Conservation (phyloP, 2,797 vertebrate genomes). For the Peromyscus nudipes region DNA sequence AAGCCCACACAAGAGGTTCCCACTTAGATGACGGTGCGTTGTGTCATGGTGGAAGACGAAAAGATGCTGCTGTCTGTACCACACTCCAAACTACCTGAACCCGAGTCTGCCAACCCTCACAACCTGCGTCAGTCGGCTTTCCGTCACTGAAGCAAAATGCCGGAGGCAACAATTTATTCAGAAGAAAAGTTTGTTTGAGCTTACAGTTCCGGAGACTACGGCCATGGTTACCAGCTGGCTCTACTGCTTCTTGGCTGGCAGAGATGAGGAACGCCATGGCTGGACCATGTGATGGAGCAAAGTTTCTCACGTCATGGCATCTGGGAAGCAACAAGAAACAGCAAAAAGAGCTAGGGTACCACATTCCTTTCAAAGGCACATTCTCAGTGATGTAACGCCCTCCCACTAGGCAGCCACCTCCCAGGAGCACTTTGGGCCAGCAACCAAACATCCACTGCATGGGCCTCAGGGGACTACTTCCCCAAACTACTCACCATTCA, state of each 20-base stretch:
- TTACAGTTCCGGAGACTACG: too few species aligned
- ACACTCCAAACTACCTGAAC: background rate
- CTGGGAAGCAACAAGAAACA: background rate
- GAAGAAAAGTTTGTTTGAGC: too few species aligned
- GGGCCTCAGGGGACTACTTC: background rate
- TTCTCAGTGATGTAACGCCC: too few species aligned
- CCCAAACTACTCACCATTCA: background rate
- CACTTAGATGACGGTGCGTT: too few species aligned
- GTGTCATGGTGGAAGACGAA: too few species aligned
- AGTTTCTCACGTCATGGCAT: background rate
- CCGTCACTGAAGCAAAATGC: too few species aligned
- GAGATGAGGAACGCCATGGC: background rate
- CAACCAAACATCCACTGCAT: background rate
- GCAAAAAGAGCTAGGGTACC: background rate
- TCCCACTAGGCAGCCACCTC: background rate
- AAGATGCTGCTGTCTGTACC: background rate
- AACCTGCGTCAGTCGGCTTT: background rate
- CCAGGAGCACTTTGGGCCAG: background rate
- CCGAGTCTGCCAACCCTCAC: background rate
- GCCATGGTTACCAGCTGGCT: too few species aligned
- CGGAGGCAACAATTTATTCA: too few species aligned
- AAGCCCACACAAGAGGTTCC: fast-evolving
- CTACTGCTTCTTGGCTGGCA: background rate
- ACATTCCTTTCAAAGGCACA: background rate
- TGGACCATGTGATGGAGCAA: background rate